Evolutionary conservation across 2,113 vertebrate genomes (phyloP).

Genomic region (Crocuta crocuta): DNA sequence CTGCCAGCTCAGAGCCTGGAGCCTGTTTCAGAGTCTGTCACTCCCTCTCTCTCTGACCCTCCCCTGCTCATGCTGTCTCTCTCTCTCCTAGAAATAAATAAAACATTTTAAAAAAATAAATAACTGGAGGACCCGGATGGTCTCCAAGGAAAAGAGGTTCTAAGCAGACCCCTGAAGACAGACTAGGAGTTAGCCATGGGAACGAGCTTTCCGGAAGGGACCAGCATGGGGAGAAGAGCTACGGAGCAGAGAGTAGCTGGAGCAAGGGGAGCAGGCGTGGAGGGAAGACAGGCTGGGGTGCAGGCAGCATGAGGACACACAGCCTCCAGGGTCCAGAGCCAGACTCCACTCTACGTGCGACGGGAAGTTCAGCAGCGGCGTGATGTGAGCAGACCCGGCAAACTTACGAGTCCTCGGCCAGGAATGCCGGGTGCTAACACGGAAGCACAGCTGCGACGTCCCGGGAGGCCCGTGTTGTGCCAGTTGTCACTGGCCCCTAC

Average conservation of each 20-base stretch:
- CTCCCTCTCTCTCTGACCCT: too few species aligned
- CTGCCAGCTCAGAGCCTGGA: too few species aligned
- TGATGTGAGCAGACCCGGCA: neutral
- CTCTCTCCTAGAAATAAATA: too few species aligned
- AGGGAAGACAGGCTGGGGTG: accelerated
- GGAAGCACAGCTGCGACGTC: neutral
- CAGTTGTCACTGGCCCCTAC: accelerated
- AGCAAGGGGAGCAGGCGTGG: accelerated
- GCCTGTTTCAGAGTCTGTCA: too few species aligned
- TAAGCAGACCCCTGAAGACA: neutral
- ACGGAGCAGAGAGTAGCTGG: accelerated
- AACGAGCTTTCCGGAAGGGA: neutral
- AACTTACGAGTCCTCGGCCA: accelerated
- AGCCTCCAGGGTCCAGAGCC: neutral
- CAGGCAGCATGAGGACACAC: neutral
- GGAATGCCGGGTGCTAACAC: accelerated
- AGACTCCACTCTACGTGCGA: neutral
- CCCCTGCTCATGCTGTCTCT: too few species aligned
- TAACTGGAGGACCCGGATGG: neutral
- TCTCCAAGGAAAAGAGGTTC: neutral
- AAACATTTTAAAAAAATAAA: too few species aligned
- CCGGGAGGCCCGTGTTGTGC: neutral
- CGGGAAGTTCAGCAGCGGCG: neutral
- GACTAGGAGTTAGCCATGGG: neutral
- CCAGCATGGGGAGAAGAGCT: too few species aligned